Evolutionary conservation across 2,888 invertebrate species (phyloP), one percentile per base, ranked within the genome.

Genomic region (Epinotia ramella): DNA sequence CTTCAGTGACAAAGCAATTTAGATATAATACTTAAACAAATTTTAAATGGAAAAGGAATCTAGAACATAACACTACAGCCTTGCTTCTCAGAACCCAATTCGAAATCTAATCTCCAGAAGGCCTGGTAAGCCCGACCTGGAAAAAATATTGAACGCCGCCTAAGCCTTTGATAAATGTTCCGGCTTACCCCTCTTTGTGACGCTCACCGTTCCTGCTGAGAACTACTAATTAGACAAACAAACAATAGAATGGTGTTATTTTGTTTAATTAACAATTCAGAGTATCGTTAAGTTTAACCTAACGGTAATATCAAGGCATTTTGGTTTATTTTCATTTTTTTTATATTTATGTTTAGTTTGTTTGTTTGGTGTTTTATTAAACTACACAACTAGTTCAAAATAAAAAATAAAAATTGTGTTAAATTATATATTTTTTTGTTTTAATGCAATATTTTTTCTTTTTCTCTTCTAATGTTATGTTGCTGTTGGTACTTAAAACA

Each of bases 121-220:
- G 33, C 62, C 49, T 24, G 46, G 13, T 65, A 46, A 66, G 16
- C 24, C n/a, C 28, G 49, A 67, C 65, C 73, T 65, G 73, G 18
- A 60, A 72, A 69, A 73, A 73, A 72, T 57, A 68, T 67, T 66
- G 73, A 73, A 66, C 46, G 18, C 40, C 49, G 33, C 44, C 49
- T 66, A 73, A 73, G 66, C 73, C 66, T 40, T 33, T 73, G 73
- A 73, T 67, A 67, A 66, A 73, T 73, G 60, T 40, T 33, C 66
- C 13, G 64, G 73, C 46, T 73, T 66, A 65, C 72, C 16, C 56
- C 46, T 28, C 59, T 65, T 65, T 28, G 56, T 64, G n/a, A 60
- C 59, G 33, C 53, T 11, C 53, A 33, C 28, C 62, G 63, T n/a
- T 16, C 18, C 11, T 3, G 24, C 53, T 16, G 65, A 24, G 49